phyloP scores from a whole-genome alignment of 64 coral and sea anemone genomes.

The Porites australiensis region DNA sequence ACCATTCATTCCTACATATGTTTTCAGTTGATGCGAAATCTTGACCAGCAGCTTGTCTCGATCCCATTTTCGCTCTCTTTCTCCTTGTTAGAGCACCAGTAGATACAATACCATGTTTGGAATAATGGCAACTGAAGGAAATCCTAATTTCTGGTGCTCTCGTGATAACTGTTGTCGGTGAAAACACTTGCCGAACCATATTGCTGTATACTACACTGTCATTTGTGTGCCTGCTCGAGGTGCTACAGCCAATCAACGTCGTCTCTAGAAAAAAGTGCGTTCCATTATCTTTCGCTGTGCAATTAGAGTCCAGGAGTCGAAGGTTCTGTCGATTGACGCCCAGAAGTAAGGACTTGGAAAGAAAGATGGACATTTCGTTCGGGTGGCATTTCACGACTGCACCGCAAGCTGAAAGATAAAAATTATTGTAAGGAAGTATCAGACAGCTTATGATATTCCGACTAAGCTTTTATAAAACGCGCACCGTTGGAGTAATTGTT shows the following conservation, averaged over 20 bases:
- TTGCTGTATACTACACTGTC: slow-evolving; percentile 60
- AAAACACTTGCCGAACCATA: slow-evolving; percentile 12
- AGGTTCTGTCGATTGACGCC: slow-evolving; percentile 1
- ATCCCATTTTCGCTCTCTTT: background rate
- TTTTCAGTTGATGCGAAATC: background rate
- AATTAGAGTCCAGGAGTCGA: slow-evolving; percentile 35
- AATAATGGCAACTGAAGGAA: slow-evolving; percentile 68
- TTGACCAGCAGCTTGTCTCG: background rate
- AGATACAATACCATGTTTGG: slow-evolving; percentile 51
- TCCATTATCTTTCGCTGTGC: slow-evolving; percentile 38
- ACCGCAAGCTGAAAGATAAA: background rate
- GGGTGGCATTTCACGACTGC: slow-evolving; percentile 36
- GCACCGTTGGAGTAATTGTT: too few species aligned
- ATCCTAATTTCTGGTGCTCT: slow-evolving; percentile 41
- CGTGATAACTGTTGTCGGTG: slow-evolving; percentile 7
- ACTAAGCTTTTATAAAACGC: too few species aligned
- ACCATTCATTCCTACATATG: slow-evolving; percentile 3
- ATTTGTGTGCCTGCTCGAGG: slow-evolving; percentile 31
- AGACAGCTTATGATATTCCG: background rate
- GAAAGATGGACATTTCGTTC: slow-evolving; percentile 56
- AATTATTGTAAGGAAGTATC: background rate
- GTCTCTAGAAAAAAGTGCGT: slow-evolving; percentile 55
- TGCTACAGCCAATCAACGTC: slow-evolving; percentile 58
- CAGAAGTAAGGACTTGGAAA: slow-evolving; percentile 32
- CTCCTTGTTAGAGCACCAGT: slow-evolving; percentile 8